phyloP scores from a whole-genome alignment of 2,113 vertebrate species.

The Ictalurus punctatus region DNA sequence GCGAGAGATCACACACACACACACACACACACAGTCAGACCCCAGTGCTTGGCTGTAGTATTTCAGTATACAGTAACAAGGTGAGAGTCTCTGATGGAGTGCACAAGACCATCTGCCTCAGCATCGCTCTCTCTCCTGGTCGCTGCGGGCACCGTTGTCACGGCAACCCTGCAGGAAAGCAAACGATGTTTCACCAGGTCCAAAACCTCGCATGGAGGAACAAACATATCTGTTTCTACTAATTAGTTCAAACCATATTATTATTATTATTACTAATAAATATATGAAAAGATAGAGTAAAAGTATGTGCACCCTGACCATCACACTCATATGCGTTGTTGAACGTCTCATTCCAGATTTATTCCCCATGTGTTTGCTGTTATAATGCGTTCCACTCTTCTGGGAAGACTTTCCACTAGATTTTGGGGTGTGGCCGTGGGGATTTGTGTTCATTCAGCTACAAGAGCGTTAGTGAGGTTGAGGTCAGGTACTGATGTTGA shows the following conservation, averaged over 20 bases:
- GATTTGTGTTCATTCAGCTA: neutral
- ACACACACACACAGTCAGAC: constrained; percentile 39
- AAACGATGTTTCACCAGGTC: constrained; percentile 1
- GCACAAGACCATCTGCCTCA: constrained; percentile 52
- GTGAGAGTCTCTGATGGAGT: constrained; percentile 53
- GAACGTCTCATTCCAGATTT: neutral
- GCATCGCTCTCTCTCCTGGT: constrained; percentile 39
- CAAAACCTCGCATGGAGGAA: neutral
- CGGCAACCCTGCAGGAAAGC: constrained; percentile 41
- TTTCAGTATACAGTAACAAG: constrained; percentile 50
- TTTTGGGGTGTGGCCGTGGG: neutral
- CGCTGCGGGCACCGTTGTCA: constrained; percentile 48
- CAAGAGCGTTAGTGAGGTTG: neutral
- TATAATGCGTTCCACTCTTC: neutral
- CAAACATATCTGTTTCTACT: neutral
- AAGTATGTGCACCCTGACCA: neutral
- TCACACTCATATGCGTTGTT: neutral
- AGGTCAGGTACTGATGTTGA: neutral
- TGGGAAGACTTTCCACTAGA: neutral
- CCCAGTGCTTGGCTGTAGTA: constrained; percentile 49
- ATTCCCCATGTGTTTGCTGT: neutral
- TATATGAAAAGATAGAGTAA: neutral
- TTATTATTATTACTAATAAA: neutral
- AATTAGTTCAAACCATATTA: neutral
- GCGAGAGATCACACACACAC: constrained; percentile 9